Evolutionary conservation across 2,113 vertebrate genomes (phyloP), one percentile per base, ranked within the genome.

Genomic region (Piaya cayana): DNA sequence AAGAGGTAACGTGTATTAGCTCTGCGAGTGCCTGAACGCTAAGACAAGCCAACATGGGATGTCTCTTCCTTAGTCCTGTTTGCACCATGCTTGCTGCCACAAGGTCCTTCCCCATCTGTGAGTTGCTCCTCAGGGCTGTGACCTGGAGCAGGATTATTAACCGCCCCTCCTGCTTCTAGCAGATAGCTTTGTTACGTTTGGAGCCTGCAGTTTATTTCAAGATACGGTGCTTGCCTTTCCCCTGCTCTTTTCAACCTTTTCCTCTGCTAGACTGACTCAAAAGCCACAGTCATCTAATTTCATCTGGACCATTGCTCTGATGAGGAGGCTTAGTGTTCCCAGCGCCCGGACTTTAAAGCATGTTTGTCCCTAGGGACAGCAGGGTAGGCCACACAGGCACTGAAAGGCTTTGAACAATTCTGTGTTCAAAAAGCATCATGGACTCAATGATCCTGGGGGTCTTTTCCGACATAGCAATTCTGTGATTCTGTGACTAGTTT

Each of bases 11-110:
- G 9, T 1, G 3, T 21, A 56, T 52, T 80, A 50, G 23, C 34
- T 58, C 49, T 18, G 9, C 0, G 1, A 32, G 23, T 67, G 60
- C 34, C 19, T 26, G 79, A 53, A 37, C 1, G 3, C 62, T 52
- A 3, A 55, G 43, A 29, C 0, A 1, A 32, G 63, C 47, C 71
- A 39, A 23, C 1, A 11, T 5, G 8, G 36, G 1, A 0, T 0
- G 0, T 56, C 52, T 39, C 39, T 76, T 83, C 21, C 32, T 86
- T 56, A 64, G 14, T 25, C 4, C 3, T n/a, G 23, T 70, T 74
- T 62, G 64, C 12, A 11, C 23, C 4, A 2, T 36, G 47, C n/a
- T 39, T 30, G 76, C 68, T 63, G 56, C 13, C 9, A 19, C 7
- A 26, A 74, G 18, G 26, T 86, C 36, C 58, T 62, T 52, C 26